Conservation (phyloP, 2,888 invertebrate species). For the Polydrusus cervinus region DNA sequence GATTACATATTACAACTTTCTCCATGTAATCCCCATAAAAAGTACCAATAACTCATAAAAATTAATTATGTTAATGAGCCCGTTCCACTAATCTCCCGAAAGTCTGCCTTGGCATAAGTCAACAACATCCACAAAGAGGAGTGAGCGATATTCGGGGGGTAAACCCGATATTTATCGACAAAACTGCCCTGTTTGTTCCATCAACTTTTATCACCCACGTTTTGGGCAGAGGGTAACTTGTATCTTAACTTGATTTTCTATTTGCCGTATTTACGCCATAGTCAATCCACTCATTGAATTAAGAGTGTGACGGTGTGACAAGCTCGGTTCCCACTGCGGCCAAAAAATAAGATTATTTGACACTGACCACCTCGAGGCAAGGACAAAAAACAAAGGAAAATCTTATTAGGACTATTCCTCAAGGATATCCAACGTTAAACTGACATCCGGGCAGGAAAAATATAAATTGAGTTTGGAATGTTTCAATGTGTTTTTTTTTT, state of each 20-base stretch:
- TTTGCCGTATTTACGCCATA: slow-evolving; percentile 51
- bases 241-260: slow-evolving; percentile 62
- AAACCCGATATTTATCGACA: slow-evolving; percentile 48
- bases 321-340: slow-evolving; percentile 58
- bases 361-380: slow-evolving; percentile 57
- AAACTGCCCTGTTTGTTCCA: slow-evolving; percentile 50
- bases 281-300: slow-evolving; percentile 65
- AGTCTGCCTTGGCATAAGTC: slow-evolving; percentile 53
- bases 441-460: slow-evolving; percentile 41
- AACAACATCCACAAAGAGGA: slow-evolving; percentile 48
- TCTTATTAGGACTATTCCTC: slow-evolving; percentile 55
- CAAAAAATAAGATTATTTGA: slow-evolving; percentile 55
- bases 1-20: too few species aligned
- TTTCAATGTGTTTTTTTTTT: slow-evolving; percentile 36
- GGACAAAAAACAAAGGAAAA: slow-evolving; percentile 60
- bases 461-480: slow-evolving; percentile 43
- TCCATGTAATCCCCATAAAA: not conserved
- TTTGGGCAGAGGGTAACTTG: slow-evolving; percentile 50
- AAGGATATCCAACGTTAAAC: slow-evolving; percentile 31
- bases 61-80: slow-evolving; percentile 50
- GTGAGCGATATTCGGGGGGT: slow-evolving; percentile 42
- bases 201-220: slow-evolving; percentile 45
- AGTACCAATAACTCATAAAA: slow-evolving; percentile 33
- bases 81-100: slow-evolving; percentile 46
- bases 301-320: slow-evolving; percentile 64